A percentile compares a stretch with the other conserved stretches of the same genome.
Conservation (phyloP, 2,797 vertebrate genomes). For the Cirrhinus molitorella region DNA sequence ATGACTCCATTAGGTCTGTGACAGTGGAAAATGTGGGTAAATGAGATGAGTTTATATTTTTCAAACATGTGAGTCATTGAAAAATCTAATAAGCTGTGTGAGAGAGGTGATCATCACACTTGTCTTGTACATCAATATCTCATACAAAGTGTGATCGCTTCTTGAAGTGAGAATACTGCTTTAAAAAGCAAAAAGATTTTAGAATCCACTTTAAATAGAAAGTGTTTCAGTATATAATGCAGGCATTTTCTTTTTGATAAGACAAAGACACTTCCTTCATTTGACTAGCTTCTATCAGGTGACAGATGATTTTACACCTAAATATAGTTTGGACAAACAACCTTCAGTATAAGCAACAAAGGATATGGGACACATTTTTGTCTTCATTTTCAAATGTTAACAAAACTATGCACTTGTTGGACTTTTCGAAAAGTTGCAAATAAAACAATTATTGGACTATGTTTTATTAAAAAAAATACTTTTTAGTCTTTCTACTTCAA, state of each 20-base stretch:
- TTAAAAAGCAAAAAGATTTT: not conserved
- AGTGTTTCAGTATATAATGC: not conserved
- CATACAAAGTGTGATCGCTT: not conserved
- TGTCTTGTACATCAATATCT: not conserved
- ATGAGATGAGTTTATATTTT: not conserved
- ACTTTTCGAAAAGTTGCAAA: not conserved
- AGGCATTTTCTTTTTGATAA: not conserved
- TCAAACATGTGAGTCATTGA: slow-evolving; percentile 7
- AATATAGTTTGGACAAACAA: not conserved
- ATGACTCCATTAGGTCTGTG: not conserved
- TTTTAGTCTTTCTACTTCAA: not conserved
- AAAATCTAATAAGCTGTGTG: slow-evolving; percentile 23
- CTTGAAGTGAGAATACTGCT: not conserved
- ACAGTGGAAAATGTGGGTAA: slow-evolving; percentile 12
- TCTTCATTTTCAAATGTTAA: not conserved
- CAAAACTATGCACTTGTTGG: not conserved
- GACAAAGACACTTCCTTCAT: not conserved
- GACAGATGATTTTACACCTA: not conserved
- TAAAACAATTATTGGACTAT: no score
- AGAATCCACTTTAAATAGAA: not conserved
- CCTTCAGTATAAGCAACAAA: not conserved
- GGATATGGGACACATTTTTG: not conserved
- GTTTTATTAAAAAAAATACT: no score
- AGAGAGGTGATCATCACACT: slow-evolving; percentile 34
- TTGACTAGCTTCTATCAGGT: not conserved